phyloP scores from a whole-genome alignment of 2,797 vertebrate genomes.

The Sparidentex hasta region DNA sequence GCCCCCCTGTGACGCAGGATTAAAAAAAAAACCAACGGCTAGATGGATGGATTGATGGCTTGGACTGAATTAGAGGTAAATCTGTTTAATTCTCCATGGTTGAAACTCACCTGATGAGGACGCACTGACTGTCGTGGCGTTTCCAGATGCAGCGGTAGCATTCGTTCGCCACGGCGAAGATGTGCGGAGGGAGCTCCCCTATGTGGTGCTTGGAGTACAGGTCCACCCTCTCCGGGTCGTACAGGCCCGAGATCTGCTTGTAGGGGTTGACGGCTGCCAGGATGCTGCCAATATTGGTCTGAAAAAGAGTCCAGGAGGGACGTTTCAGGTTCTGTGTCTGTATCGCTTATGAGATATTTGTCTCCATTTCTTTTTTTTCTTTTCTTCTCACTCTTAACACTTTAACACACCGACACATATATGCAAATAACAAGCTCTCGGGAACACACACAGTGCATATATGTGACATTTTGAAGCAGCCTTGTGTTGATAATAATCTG shows the following conservation, averaged over 20 bases:
- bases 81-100: neutral
- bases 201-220: conserved; percentile 92
- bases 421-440: neutral
- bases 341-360: neutral
- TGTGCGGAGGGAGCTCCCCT: conserved; percentile 94
- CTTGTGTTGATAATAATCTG: conserved; percentile 36
- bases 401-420: neutral
- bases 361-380: neutral
- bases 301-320: conserved; percentile 39
- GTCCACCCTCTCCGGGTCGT: conserved; percentile 89
- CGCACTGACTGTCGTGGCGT: conserved; percentile 94
- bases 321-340: neutral
- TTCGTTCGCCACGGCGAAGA: conserved; percentile 94
- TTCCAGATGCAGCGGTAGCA: conserved; percentile 97
- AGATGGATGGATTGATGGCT: neutral
- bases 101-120: conserved; percentile 91
- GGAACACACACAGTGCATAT: neutral
- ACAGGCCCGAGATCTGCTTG: conserved; percentile 90
- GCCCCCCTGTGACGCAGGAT: neutral
- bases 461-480: conserved; percentile 7
- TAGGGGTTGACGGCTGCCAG: conserved; percentile 94
- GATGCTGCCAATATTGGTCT: conserved; percentile 97
- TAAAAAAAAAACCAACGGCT: neutral
- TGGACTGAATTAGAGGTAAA: neutral
- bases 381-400: neutral